phyloP scores from a whole-genome alignment of 2,888 invertebrate genomes.

The Myopa tessellatipennis region DNA sequence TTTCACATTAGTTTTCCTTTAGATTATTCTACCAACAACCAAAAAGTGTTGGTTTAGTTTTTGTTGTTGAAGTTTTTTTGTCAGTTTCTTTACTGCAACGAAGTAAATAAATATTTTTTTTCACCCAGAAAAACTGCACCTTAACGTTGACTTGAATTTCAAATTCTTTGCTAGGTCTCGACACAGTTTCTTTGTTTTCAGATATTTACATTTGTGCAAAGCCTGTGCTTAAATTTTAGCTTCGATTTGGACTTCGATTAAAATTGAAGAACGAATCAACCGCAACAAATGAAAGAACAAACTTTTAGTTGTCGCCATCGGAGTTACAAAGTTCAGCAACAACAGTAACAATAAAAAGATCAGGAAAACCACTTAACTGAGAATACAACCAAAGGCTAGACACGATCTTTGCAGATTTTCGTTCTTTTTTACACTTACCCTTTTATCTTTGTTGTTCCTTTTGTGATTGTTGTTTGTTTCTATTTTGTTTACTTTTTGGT shows the following conservation, averaged over 20 bases:
- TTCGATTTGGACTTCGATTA: too few relatives aligned
- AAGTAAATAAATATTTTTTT: slow-evolving; percentile 26
- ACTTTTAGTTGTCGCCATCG: background rate
- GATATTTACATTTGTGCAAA: slow-evolving; percentile 12
- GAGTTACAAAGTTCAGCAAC: too few relatives aligned
- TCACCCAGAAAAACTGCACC: slow-evolving; percentile 19
- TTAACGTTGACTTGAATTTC: slow-evolving; percentile 22
- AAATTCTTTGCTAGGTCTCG: slow-evolving; percentile 30
- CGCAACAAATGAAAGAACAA: background rate
- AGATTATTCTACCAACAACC: background rate
- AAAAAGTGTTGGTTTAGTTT: background rate
- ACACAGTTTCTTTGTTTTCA: slow-evolving; percentile 10
- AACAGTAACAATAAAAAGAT: background rate
- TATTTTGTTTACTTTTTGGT: too few relatives aligned
- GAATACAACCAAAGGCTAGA: background rate
- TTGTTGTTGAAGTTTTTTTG: background rate
- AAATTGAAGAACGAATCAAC: slow-evolving; percentile 1
- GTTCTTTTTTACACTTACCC: background rate
- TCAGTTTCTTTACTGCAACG: background rate
- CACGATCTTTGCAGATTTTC: slow-evolving; percentile 6
- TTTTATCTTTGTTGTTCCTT: too few relatives aligned
- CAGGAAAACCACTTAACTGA: background rate
- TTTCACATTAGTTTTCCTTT: background rate
- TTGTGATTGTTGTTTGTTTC: background rate
- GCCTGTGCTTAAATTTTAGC: background rate